Percentiles rank a stretch among this genome's conserved stretches.
Conservation (phyloP, 1,140 invertebrate genomes). For the Archivesica marissinica region DNA sequence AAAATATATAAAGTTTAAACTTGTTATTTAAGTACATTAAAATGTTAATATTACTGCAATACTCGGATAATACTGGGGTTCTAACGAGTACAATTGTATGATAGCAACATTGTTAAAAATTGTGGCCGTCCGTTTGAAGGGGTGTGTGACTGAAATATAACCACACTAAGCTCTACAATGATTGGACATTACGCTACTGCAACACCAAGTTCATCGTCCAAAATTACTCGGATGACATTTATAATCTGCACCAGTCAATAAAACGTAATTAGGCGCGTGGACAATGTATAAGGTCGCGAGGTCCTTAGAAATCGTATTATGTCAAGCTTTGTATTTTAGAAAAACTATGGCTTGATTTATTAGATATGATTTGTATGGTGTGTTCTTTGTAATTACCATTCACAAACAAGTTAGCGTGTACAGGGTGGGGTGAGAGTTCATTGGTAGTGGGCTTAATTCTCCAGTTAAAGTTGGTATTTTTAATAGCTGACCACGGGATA, state of each 20-base stretch:
- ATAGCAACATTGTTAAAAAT: too few species aligned
- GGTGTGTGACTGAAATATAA: too few species aligned
- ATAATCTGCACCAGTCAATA: slow-evolving; percentile 37
- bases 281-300: slow-evolving; percentile 47
- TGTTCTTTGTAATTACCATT: slow-evolving; percentile 52
- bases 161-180: too few species aligned
- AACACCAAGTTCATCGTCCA: slow-evolving; percentile 7
- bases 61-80: too few species aligned
- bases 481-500: slow-evolving; percentile 50
- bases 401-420: slow-evolving; percentile 37
- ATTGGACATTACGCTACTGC: neutral
- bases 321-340: slow-evolving; percentile 53
- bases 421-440: slow-evolving; percentile 54
- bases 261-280: slow-evolving; percentile 55
- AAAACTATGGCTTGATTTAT: slow-evolving; percentile 56
- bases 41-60: too few species aligned
- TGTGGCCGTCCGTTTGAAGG: too few species aligned
- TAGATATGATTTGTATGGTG: slow-evolving; percentile 51
- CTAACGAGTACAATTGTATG: too few species aligned
- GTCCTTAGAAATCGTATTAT: slow-evolving; percentile 57
- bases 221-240: slow-evolving; percentile 33
- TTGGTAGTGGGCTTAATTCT: slow-evolving; percentile 9
- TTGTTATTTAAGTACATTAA: too few species aligned
- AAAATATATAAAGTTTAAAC: too few species aligned
- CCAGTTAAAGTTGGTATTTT: slow-evolving; percentile 27